These are phyloP conservation scores for Anhinga anhinga DNA, from an alignment of 2,113 vertebrate species.

Conservation along the genomic window DNA sequence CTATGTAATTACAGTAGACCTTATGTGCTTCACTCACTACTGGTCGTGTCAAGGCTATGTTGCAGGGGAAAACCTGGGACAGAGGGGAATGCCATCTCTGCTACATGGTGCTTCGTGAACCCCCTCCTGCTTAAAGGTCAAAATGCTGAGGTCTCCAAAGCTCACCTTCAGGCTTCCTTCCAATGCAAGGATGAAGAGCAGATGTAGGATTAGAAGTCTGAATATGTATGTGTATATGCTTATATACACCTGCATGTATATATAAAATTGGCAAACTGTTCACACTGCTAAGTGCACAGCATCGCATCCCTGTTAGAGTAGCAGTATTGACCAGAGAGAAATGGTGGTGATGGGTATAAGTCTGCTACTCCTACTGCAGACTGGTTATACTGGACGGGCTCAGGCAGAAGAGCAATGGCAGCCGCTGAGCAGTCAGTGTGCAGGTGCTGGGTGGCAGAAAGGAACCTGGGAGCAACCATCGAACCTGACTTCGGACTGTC, in stretches of 20 bases:
- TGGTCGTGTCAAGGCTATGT: neutral
- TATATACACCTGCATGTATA: accelerated
- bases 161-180: neutral
- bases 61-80: neutral
- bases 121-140: neutral
- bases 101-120: neutral
- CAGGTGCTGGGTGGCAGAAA: neutral
- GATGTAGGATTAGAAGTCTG: neutral
- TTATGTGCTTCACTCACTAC: accelerated
- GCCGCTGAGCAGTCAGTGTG: neutral
- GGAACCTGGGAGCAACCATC: neutral
- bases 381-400: neutral
- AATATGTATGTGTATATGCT: neutral
- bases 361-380: neutral
- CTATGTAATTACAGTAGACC: accelerated
- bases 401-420: neutral
- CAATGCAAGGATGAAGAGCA: neutral
- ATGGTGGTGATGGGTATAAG: neutral
- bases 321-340: neutral
- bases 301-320: neutral
- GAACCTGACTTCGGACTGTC: neutral
- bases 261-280: neutral
- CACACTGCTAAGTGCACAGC: neutral
- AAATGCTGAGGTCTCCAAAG: neutral
- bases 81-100: neutral